These are phyloP conservation scores for Zaprionus vittiger DNA, from an alignment of 1,140 invertebrate species.

Conservation along the genomic window DNA sequence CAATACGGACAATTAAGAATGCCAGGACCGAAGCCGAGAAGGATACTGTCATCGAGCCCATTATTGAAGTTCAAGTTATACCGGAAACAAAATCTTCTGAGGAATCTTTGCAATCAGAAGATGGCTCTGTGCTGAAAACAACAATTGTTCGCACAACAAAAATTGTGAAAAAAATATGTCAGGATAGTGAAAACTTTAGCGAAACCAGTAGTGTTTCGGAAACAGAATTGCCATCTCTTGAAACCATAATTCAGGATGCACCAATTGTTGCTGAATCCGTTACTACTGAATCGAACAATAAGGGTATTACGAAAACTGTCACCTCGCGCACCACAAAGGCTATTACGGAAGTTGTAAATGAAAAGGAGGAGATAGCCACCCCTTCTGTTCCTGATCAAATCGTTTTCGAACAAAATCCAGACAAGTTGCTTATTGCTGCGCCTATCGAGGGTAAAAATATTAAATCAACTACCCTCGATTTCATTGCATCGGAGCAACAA, in stretches of 20 bases:
- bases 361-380: not conserved
- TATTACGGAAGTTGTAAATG: constrained; percentile 31
- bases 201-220: constrained; percentile 58
- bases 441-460: constrained; percentile 3
- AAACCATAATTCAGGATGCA: constrained; percentile 57
- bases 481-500: constrained; percentile 54
- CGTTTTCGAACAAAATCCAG: constrained; percentile 1
- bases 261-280: constrained; percentile 67
- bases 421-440: constrained; percentile 14
- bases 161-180: constrained; percentile 76
- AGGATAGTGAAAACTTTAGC: constrained; percentile 62
- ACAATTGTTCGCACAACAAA: constrained; percentile 74
- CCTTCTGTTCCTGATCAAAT: not conserved
- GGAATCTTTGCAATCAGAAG: constrained; percentile 2
- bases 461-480: constrained; percentile 54
- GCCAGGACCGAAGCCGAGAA: constrained; percentile 36
- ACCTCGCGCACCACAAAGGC: constrained; percentile 64
- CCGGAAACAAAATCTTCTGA: constrained; percentile 10
- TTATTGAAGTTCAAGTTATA: not conserved
- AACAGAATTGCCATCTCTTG: constrained; percentile 40
- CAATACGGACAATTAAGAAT: constrained; percentile 61
- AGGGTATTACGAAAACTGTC: constrained; percentile 70
- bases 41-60: constrained; percentile 32
- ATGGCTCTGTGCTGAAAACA: constrained; percentile 67
- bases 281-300: constrained; percentile 68